A percentile compares a stretch with the other conserved stretches of the same genome.
phyloP scores from a whole-genome alignment of 2,113 vertebrate genomes.

The Tor tambroides region DNA sequence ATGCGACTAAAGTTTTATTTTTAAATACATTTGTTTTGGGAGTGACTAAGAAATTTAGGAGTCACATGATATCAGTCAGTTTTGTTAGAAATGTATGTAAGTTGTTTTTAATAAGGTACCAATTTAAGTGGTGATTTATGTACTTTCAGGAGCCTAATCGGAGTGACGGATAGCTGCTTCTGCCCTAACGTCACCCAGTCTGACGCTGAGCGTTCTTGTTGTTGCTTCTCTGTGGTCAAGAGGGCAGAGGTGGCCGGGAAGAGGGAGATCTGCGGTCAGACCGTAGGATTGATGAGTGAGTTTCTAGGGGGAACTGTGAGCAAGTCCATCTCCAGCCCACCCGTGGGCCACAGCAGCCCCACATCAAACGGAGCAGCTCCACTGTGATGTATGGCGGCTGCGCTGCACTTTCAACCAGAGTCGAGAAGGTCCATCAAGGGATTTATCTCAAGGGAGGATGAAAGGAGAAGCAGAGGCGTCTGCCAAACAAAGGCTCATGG shows the following conservation, averaged over 20 bases:
- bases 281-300: slow-evolving; percentile 70
- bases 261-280: slow-evolving; percentile 59
- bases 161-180: slow-evolving; percentile 41
- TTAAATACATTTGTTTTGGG: not conserved
- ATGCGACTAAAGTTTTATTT: not conserved
- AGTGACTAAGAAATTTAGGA: not conserved
- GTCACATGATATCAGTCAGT: not conserved
- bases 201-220: slow-evolving; percentile 49
- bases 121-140: slow-evolving; percentile 31
- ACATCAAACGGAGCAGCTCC: slow-evolving; percentile 75
- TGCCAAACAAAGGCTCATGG: slow-evolving; percentile 76
- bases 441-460: slow-evolving; percentile 79
- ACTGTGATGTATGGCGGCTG: slow-evolving; percentile 75
- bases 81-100: not conserved
- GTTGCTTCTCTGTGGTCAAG: slow-evolving; percentile 66
- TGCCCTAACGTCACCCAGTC: not conserved
- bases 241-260: slow-evolving; percentile 57
- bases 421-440: slow-evolving; percentile 76
- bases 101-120: not conserved
- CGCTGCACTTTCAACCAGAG: slow-evolving; percentile 71
- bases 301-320: slow-evolving; percentile 47
- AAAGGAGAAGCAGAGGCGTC: slow-evolving; percentile 73
- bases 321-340: slow-evolving; percentile 55
- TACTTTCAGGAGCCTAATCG: slow-evolving; percentile 21
- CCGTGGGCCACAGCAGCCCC: slow-evolving; percentile 50